Base-by-base conservation (phyloP, 2,113 vertebrate species). In the Perccottus glenii region DNA sequence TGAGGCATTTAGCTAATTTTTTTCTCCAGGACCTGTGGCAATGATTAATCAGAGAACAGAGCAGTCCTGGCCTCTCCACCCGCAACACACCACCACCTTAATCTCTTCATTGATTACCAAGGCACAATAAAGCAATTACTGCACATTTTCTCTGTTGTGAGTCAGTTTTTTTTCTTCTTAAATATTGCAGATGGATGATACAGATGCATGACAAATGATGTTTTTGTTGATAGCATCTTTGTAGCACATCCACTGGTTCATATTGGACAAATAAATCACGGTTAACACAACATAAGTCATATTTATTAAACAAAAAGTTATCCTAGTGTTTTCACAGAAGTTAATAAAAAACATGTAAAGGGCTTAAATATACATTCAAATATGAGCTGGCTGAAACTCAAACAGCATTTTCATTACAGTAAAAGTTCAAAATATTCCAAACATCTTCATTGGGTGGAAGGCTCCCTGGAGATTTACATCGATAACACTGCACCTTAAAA, bases 21-120 rank as follows among this genome's bases (percentile, higher is more conserved):
- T 86, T 73, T 67, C 19, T 83, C 63, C 16, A 71, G 60, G 49
- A 75, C 67, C 16, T 11, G 38, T 52, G 48, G 38, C 14, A 47
- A 78, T 74, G 85, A 86, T 90, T 89, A 88, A 90, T 90, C 83
- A 84, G 75, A 67, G 64, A 65, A 11, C 52, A 14, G 72, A 84
- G 69, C 67, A 38, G 61, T 68, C 51, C 67, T 50, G 82, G 70
- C 75, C 58, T 84, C 69, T 77, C 75, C 63, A 74, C 57, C 68
- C 11, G 1, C 73, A 40, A n/a, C 52, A 68, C 81, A 75, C 78
- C 78, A 82, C 77, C 67, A 79, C 85, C 77, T 78, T 88, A 87
- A 88, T 88, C 78, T 75, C 70, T 84, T 56, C 62, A 87, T 88
- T 86, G 89, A 91, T 90, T 88, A 81, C 42, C 62, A 62, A 43